Base-by-base conservation (phyloP, 1,140 invertebrate genomes). In the Drosophila gunungcola region DNA sequence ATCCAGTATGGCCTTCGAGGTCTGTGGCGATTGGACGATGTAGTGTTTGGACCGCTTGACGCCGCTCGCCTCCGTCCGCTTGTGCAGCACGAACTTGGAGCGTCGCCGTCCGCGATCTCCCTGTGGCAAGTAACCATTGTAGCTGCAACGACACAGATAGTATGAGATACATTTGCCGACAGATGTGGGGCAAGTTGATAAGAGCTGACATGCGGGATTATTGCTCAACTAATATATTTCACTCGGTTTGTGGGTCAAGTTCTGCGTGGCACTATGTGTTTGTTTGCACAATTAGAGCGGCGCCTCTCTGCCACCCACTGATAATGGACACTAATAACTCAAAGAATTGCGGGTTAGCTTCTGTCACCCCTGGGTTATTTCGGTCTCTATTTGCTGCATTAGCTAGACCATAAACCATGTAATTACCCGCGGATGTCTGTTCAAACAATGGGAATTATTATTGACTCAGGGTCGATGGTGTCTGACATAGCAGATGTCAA, bases 41-140 rank as follows among this genome's bases (percentile, higher is more conserved):
- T 99, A 99, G 93, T 99, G 98, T 92, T 97, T 97, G 46, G 97
- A 98, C 79, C 97, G 95, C 90, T 98, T 98, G 25, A 99, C 98
- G 38, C 98, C 98, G 93, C 98, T 99, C 36, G 98, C 94, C 69
- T 95, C 94, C 57, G 95, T 94, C 80, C 98, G 94, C 93, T 97
- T 96, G 92, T 96, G 96, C 27, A 99, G 93, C 60, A 98, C 95
- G 94, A 99, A 99, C 94, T 99, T 99, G 93, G 97, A 98, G 90
- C 97, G 95, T 88, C 97, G 95, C 55, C 98, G 94, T 11, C 98
- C 98, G 80, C 97, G 96, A 93, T 99, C 98, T 36, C 97, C 98
- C 86, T 96, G 96, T 56, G 97, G 97, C 74, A 99, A 94, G 91
- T 96, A 97, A 57, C 98, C 98, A 96, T 99, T 99, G 93, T 99